phyloP scores from a whole-genome alignment of 2,797 vertebrate species.

The Paguma larvata region DNA sequence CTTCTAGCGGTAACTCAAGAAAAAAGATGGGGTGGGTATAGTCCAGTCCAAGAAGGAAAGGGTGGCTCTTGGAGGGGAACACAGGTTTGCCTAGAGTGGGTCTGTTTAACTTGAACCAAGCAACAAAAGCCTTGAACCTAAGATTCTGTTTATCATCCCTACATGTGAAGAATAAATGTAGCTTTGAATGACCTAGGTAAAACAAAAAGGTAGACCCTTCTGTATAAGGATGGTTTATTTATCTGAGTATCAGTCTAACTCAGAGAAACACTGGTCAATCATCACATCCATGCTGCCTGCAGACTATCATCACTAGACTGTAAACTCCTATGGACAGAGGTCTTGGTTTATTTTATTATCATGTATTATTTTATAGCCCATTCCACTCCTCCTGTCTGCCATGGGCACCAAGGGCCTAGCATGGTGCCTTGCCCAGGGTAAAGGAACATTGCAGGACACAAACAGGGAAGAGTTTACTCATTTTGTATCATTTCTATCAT shows the following conservation, averaged over 20 bases:
- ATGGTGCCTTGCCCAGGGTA: neutral
- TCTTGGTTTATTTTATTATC: neutral
- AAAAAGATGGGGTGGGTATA: neutral
- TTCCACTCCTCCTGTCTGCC: neutral
- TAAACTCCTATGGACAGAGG: neutral
- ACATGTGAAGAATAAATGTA: neutral
- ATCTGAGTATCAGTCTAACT: neutral
- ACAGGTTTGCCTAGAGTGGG: neutral
- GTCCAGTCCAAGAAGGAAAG: neutral
- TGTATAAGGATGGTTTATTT: neutral
- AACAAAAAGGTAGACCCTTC: neutral
- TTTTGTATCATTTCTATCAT: neutral
- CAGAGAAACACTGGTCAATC: neutral
- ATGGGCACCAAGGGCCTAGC: neutral
- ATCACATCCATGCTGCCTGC: neutral
- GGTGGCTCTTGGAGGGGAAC: neutral
- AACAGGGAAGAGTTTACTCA: neutral
- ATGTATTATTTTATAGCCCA: neutral
- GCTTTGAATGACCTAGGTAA: neutral
- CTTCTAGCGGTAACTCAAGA: constrained; percentile 19
- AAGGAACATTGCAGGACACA: constrained; percentile 63
- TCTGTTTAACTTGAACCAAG: constrained; percentile 55
- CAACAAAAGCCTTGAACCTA: neutral
- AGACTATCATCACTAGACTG: neutral
- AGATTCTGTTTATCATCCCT: constrained; percentile 12